Evolutionary conservation across 2,888 invertebrate genomes (phyloP).

Genomic region (Caenorhabditis panamensis): DNA sequence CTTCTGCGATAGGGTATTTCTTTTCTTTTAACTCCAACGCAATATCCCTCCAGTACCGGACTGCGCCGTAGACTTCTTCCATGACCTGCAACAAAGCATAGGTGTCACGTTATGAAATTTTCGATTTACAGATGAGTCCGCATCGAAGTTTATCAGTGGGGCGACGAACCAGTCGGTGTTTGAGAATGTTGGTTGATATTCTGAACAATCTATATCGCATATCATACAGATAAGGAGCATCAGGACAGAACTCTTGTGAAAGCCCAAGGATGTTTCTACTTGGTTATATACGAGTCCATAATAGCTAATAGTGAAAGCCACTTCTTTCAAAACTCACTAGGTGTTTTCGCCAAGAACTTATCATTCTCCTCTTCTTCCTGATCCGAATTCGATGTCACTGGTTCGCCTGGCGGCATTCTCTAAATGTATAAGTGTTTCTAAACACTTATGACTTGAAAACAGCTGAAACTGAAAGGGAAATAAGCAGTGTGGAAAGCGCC

Average conservation of each 20-base stretch:
- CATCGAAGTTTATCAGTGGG: constrained; percentile 40
- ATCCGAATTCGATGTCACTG: constrained; percentile 22
- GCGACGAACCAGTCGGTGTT: constrained; percentile 32
- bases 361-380: constrained; percentile 13
- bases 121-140: not conserved
- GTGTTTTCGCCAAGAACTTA: not conserved
- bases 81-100: constrained; percentile 13
- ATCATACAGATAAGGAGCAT: not conserved
- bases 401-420: constrained; percentile 47
- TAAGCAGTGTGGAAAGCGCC: constrained; percentile 1
- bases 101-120: not conserved
- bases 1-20: constrained; percentile 51
- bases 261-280: too few species aligned
- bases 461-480: constrained; percentile 5
- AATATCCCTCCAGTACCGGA: constrained; percentile 53
- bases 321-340: too few species aligned
- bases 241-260: too few species aligned
- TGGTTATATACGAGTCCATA: too few species aligned
- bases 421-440: not conserved
- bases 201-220: constrained; percentile 3
- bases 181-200: constrained; percentile 16
- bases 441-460: not conserved
- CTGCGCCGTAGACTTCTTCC: constrained; percentile 35
- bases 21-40: constrained; percentile 49
- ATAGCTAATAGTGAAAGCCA: too few species aligned